Percentiles rank a stretch among this genome's conserved stretches.
Evolutionary conservation across 2,888 invertebrate species (phyloP).

Genomic region (Alloplasta piceator): DNA sequence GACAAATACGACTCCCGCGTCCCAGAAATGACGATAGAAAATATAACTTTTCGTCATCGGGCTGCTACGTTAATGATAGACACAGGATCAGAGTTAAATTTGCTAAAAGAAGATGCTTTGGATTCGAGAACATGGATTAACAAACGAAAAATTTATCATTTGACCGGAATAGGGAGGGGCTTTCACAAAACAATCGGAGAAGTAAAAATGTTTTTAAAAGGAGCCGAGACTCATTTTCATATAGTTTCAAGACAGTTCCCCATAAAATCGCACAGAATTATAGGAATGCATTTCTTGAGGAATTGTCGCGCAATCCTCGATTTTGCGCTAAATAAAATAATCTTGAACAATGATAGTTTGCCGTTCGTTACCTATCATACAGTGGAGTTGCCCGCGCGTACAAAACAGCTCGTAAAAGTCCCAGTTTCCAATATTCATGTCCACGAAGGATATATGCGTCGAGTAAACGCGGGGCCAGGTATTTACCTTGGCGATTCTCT

Average conservation of each 20-base stretch:
- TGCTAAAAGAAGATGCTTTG: neutral
- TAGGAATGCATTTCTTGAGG: conserved; percentile 39
- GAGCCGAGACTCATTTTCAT: conserved; percentile 33
- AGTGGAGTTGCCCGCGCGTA: neutral
- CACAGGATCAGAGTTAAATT: conserved; percentile 26
- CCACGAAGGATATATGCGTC: conserved; percentile 3
- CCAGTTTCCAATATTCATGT: neutral
- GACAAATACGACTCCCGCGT: neutral
- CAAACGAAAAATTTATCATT: neutral
- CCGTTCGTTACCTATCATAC: neutral
- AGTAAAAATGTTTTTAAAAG: conserved; percentile 7
- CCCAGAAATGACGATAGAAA: conserved; percentile 1
- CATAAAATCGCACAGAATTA: conserved; percentile 21
- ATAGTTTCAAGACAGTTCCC: conserved; percentile 28
- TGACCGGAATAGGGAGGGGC: conserved; percentile 11
- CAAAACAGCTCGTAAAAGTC: conserved; percentile 3
- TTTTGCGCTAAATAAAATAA: conserved; percentile 16
- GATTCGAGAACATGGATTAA: neutral
- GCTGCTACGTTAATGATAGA: conserved; percentile 17
- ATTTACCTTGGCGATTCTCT: conserved; percentile 14
- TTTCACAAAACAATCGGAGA: conserved; percentile 3
- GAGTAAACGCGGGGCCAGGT: conserved; percentile 18
- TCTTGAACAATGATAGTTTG: neutral
- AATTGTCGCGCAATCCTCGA: conserved; percentile 18
- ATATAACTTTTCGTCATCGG: neutral